Conservation (phyloP, 2,888 invertebrate species). For the Scaptomyza parva region DNA sequence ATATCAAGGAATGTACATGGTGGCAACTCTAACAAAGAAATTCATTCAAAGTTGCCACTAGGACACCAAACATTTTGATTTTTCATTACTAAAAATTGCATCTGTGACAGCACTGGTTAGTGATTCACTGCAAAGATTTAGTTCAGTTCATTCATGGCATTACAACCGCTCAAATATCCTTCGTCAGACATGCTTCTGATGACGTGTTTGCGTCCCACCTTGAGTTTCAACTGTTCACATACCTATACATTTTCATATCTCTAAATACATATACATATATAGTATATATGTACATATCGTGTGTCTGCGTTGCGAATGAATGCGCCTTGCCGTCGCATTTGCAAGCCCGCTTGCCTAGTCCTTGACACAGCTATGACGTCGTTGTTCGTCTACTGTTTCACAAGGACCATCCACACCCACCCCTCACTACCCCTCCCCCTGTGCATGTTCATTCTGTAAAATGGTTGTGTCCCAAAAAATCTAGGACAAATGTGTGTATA, state of each 20-base stretch:
- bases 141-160: conserved; percentile 62
- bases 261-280: conserved; percentile 7
- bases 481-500: conserved; percentile 71
- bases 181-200: conserved; percentile 53
- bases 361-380: conserved; percentile 71
- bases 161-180: conserved; percentile 55
- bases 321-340: conserved; percentile 27
- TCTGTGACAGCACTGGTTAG: conserved; percentile 10
- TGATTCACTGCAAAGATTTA: conserved; percentile 24
- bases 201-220: conserved; percentile 62
- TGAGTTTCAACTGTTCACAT: conserved; percentile 33
- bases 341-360: conserved; percentile 54
- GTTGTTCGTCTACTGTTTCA: conserved; percentile 45
- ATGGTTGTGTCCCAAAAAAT: conserved; percentile 42
- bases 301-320: conserved; percentile 16
- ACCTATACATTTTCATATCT: conserved; percentile 3
- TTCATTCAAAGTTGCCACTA: conserved; percentile 33
- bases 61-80: conserved; percentile 17
- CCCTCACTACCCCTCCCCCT: not conserved
- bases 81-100: conserved; percentile 11
- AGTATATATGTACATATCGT: conserved; percentile 4
- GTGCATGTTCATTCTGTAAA: conserved; percentile 72
- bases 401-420: conserved; percentile 11
- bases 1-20: conserved; percentile 9
- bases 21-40: conserved; percentile 44